Conservation (phyloP, 2,888 invertebrate species). For the Andrena haemorrhoa region DNA sequence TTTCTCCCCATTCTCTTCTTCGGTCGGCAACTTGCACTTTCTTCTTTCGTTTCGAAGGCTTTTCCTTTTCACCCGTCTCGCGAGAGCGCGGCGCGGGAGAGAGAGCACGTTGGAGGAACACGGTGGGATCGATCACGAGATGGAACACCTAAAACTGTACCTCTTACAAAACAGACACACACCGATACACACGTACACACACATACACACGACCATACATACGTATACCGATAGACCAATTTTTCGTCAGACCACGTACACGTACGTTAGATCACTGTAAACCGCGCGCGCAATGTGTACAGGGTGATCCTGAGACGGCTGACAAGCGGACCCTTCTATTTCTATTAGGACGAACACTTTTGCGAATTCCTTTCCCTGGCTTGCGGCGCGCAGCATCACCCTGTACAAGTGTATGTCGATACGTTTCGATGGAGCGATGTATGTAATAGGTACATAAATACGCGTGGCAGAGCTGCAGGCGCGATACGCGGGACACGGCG, state of each 20-base stretch:
- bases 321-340: no score
- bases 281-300: slow-evolving; percentile 1
- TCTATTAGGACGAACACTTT: neutral
- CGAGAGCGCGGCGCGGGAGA: slow-evolving; percentile 40
- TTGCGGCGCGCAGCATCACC: neutral
- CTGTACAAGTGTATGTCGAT: slow-evolving; percentile 4
- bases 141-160: slow-evolving; percentile 46
- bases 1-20: slow-evolving; percentile 40
- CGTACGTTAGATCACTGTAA: slow-evolving; percentile 74
- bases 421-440: slow-evolving; percentile 14
- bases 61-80: slow-evolving; percentile 60
- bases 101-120: slow-evolving; percentile 62
- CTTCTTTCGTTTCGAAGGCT: slow-evolving; percentile 48
- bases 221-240: slow-evolving; percentile 31
- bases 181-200: slow-evolving; percentile 33
- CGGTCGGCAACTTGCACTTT: slow-evolving; percentile 23
- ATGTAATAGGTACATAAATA: neutral
- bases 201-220: slow-evolving; percentile 7
- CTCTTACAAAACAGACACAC: slow-evolving; percentile 37
- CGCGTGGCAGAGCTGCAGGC: neutral
- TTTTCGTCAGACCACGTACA: slow-evolving; percentile 17
- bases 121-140: slow-evolving; percentile 64
- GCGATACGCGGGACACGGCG: slow-evolving; percentile 48
- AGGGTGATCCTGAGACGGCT: neutral
- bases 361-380: neutral